These are phyloP conservation scores for Paratilapia polleni DNA, from an alignment of 2,113 vertebrate genomes.

Conservation along the genomic window DNA sequence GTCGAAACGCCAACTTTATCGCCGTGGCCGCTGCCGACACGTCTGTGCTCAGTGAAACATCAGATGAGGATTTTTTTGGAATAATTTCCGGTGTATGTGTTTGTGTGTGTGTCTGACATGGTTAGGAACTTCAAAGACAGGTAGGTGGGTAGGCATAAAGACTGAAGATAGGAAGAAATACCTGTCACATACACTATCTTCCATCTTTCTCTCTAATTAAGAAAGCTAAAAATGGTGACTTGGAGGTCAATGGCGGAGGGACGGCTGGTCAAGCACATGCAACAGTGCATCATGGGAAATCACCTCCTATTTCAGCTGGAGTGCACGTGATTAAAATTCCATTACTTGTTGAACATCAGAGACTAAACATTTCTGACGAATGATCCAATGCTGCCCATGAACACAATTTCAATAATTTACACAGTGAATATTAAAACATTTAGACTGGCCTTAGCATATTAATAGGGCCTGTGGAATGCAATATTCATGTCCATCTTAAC, in stretches of 20 bases:
- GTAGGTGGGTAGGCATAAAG: slow-evolving; percentile 32
- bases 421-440: slow-evolving; percentile 71
- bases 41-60: slow-evolving; percentile 58
- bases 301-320: slow-evolving; percentile 31
- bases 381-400: slow-evolving; percentile 35
- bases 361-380: slow-evolving; percentile 62
- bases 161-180: slow-evolving; percentile 28
- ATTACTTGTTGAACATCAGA: slow-evolving; percentile 53
- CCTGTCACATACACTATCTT: slow-evolving; percentile 3
- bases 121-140: slow-evolving; percentile 26
- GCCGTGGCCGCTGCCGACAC: not conserved
- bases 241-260: not conserved
- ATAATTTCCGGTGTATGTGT: slow-evolving; percentile 45
- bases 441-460: slow-evolving; percentile 63
- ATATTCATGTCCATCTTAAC: slow-evolving; percentile 73
- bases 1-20: slow-evolving; percentile 75
- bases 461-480: slow-evolving; percentile 64
- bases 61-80: slow-evolving; percentile 51
- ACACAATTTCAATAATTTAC: slow-evolving; percentile 72
- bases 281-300: slow-evolving; percentile 53
- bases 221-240: slow-evolving; percentile 12
- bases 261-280: slow-evolving; percentile 28
- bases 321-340: slow-evolving; percentile 52
- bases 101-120: slow-evolving; percentile 19
- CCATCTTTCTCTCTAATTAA: not conserved